Base-by-base conservation (phyloP, 2,113 vertebrate genomes). In the Amblyornis subalaris region DNA sequence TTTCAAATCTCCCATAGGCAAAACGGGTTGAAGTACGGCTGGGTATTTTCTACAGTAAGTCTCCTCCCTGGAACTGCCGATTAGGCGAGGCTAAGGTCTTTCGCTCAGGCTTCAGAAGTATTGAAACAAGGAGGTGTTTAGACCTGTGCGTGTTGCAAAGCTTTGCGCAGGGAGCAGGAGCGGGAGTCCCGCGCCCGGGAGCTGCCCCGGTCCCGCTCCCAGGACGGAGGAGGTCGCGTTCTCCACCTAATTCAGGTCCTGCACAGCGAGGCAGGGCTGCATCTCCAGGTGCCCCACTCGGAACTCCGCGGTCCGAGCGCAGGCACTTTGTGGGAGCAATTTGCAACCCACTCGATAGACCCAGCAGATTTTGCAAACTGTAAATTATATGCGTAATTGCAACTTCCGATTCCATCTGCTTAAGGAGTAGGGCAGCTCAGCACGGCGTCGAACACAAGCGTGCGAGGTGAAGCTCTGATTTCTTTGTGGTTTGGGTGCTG, bases 191-290 rank as follows among this genome's bases (percentile, higher is more conserved):
- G 18, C 29, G 64, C 22, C 65, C 55, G 38, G 40, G 50, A 10
- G 33, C 66, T 7, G 57, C 47, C 40, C 48, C 44, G 6, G 61
- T 25, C 18, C 51, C 29, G 28, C 60, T 48, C 6, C 12, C 89
- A 9, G 47, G 7, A 0, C 35, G 36, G 38, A 2, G 73, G 14
- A 19, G 17, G 20, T 12, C 12, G 12, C 57, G 21, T 12, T n/a
- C 28, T 11, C 16, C 31, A 0, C n/a, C 6, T 14, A 24, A 2
- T 1, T 22, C 23, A 0, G 42, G 5, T 33, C 18, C 20, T 9
- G 64, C 23, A 14, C 21, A 6, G 7, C 5, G 55, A 23, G 9
- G 65, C 55, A 1, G 21, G 19, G 29, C 61, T 15, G 71, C 47
- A 40, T 12, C 50, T 51, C 16, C 54, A 7, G 14, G 23, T 26